Evolutionary conservation across 2,797 vertebrate species (phyloP).

Genomic region (Euphonia xanthogaster): DNA sequence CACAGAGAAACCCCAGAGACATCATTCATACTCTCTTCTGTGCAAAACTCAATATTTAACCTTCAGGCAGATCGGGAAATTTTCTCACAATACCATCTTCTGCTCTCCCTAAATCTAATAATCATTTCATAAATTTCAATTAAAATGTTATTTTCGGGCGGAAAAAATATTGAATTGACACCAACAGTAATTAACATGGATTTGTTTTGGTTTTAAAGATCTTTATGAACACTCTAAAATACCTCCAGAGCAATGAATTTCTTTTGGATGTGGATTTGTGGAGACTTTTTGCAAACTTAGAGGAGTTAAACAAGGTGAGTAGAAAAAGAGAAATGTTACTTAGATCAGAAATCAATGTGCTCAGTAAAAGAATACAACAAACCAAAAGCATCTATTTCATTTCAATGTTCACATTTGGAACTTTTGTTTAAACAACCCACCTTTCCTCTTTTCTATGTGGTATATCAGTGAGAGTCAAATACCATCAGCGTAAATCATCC

Average conservation of each 20-base stretch:
- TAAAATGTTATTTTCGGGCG: not conserved
- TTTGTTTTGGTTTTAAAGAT: constrained; percentile 75
- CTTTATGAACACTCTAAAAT: constrained; percentile 83
- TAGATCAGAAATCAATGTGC: not conserved
- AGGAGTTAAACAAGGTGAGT: constrained; percentile 88
- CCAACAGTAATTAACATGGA: not conserved
- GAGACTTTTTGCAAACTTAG: constrained; percentile 90
- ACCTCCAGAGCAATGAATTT: constrained; percentile 82
- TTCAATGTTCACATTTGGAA: not conserved
- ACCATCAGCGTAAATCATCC: not conserved
- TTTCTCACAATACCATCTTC: not conserved
- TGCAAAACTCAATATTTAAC: not conserved
- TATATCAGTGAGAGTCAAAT: not conserved
- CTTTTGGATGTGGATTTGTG: constrained; percentile 84
- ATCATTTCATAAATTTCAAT: not conserved
- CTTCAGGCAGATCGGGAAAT: not conserved
- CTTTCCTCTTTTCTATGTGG: not conserved
- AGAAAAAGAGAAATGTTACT: not conserved
- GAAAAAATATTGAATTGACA: not conserved
- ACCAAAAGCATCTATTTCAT: not conserved
- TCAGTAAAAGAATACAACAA: not conserved
- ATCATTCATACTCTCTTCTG: not conserved
- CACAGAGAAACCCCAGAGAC: not conserved
- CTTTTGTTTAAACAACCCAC: not conserved
- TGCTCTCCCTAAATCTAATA: not conserved